Evolutionary conservation across 2,797 vertebrate species (phyloP).

Genomic region (Aulostomus chinensis): DNA sequence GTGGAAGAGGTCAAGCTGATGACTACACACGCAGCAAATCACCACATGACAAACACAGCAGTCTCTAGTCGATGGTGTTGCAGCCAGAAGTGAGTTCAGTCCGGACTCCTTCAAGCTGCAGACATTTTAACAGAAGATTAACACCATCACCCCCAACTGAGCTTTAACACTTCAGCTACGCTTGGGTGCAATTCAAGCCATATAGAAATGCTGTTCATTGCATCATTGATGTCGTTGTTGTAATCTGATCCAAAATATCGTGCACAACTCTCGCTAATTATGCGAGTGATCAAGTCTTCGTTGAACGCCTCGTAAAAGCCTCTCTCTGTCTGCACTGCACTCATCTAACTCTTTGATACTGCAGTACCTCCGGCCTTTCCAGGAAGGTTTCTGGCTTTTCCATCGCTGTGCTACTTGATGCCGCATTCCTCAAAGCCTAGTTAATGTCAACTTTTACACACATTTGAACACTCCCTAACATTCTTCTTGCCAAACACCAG

Average conservation of each 20-base stretch:
- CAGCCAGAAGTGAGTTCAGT: too few relatives aligned
- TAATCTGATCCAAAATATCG: too few relatives aligned
- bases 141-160: too few relatives aligned
- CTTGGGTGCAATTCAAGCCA: too few relatives aligned
- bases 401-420: slow-evolving; percentile 41
- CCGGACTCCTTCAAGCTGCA: too few relatives aligned
- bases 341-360: slow-evolving; percentile 33
- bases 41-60: too few relatives aligned
- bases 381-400: slow-evolving; percentile 42
- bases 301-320: background rate
- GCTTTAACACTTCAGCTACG: too few relatives aligned
- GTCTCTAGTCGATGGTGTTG: too few relatives aligned
- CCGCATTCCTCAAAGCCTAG: slow-evolving; percentile 64
- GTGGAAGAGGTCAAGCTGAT: background rate
- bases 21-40: background rate
- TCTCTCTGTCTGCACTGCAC: slow-evolving; percentile 11
- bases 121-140: too few relatives aligned
- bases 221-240: too few relatives aligned
- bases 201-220: too few relatives aligned
- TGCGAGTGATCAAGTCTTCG: background rate
- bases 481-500: slow-evolving; percentile 58
- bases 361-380: slow-evolving; percentile 26
- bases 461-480: slow-evolving; percentile 64
- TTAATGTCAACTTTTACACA: slow-evolving; percentile 66
- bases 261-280: too few relatives aligned